Evolutionary conservation across 2,113 vertebrate species (phyloP).

Genomic region (Zosterops japonicus): DNA sequence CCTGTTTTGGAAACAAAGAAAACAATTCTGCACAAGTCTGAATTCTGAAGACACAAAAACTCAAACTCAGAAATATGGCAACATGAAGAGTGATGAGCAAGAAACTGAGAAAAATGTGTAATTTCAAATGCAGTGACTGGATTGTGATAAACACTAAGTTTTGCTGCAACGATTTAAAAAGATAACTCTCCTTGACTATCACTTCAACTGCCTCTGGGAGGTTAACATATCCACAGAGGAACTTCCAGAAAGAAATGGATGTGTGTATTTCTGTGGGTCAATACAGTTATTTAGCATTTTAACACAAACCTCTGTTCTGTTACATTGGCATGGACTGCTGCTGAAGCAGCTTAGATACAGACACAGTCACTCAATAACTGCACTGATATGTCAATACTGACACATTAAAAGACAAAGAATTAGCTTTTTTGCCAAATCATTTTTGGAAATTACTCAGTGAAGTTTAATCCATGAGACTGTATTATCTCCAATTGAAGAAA

Average conservation of each 20-base stretch:
- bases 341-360: neutral
- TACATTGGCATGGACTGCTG: neutral
- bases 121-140: neutral
- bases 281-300: neutral
- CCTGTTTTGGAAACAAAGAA: conserved; percentile 6
- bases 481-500: neutral
- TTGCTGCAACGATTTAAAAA: neutral
- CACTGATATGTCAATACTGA: neutral
- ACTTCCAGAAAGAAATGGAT: neutral
- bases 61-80: neutral
- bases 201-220: neutral
- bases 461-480: neutral
- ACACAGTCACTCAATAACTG: neutral
- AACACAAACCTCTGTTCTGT: neutral
- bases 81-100: neutral
- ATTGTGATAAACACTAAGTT: neutral
- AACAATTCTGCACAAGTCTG: neutral
- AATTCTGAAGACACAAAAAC: neutral
- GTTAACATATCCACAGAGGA: neutral
- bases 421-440: neutral
- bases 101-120: neutral
- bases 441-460: neutral
- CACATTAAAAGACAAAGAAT: neutral
- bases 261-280: neutral
- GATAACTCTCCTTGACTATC: neutral